Base-by-base conservation (phyloP, 1,140 invertebrate genomes). In the Goniozus legneri region DNA sequence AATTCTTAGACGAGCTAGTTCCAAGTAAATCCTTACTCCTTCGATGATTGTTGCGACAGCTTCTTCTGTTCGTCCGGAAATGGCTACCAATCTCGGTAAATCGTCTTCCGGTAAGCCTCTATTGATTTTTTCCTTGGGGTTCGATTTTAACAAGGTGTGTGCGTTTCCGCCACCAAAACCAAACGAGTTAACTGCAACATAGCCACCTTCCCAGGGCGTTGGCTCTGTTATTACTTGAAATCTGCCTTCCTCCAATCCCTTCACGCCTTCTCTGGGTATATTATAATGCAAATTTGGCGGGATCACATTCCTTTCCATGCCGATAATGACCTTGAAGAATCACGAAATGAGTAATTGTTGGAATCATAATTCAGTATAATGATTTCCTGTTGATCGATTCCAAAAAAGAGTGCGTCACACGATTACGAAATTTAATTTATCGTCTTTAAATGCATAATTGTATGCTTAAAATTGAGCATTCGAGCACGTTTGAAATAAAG, bases 101-200 rank as follows among this genome's bases (percentile, higher is more conserved):
- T 50, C 49, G 47, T 67, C 62, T 6, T 40, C 16, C 2, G 58
- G 54, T 44, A 34, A 18, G 4, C 54, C 50, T 14, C 44, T 20
- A 22, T 56, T 59, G 30, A 47, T 59, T 39, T 62, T 76, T 3
- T 44, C 27, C 38, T 69, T 73, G 1, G 54, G 44, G 45, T 73
- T 71, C 2, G 74, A 69, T 51, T 76, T 74, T 1, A 87, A 62
- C 8, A 88, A 60, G 8, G 79, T 70, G 68, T 87, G 84, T 15
- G 80, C 79, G 67, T 87, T 84, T 14, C 79, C 77, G 32, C 86
- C 86, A 47, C 84, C 82, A 67, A 86, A 85, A 8, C 85, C 84
- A 69, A 86, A 85, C 19, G 83, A 84, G 64, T 86, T 87, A n/a
- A 88, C 60, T n/a, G 77, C 83, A 22, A 82, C 79, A 44, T 80